phyloP scores from a whole-genome alignment of 2,797 vertebrate species.

The Urocyon cinereoargenteus region DNA sequence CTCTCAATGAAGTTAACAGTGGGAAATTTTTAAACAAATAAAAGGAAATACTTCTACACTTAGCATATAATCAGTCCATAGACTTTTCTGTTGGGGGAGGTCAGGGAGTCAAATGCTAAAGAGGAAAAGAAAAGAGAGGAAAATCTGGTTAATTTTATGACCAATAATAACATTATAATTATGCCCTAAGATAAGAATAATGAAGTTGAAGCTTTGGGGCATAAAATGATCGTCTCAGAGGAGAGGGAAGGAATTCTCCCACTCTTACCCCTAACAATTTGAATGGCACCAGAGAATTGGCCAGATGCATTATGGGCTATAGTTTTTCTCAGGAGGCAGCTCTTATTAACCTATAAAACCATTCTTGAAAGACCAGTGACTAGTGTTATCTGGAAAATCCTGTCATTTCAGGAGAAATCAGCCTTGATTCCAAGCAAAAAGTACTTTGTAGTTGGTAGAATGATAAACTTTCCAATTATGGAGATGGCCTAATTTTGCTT shows the following conservation, averaged over 20 bases:
- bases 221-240: constrained; percentile 85
- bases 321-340: constrained; percentile 50
- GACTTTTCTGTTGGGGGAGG: constrained; percentile 76
- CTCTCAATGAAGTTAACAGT: constrained; percentile 72
- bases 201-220: constrained; percentile 85
- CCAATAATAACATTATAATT: constrained; percentile 85
- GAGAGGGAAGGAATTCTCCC: constrained; percentile 78
- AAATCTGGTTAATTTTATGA: constrained; percentile 85
- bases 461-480: constrained; percentile 4
- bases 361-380: constrained; percentile 67
- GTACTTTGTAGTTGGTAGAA: constrained; percentile 47
- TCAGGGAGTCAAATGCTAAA: constrained; percentile 78
- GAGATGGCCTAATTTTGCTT: constrained; percentile 53
- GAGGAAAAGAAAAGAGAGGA: constrained; percentile 73
- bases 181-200: constrained; percentile 83
- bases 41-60: constrained; percentile 74
- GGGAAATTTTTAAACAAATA: constrained; percentile 84
- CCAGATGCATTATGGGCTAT: constrained; percentile 44
- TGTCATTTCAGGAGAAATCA: constrained; percentile 47
- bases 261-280: constrained; percentile 39
- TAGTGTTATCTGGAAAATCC: constrained; percentile 73
- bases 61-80: constrained; percentile 54
- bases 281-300: constrained; percentile 54
- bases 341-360: constrained; percentile 64
- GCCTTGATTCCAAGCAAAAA: constrained; percentile 60